phyloP scores from a whole-genome alignment of 2,797 vertebrate species.

The Chromis chromis region DNA sequence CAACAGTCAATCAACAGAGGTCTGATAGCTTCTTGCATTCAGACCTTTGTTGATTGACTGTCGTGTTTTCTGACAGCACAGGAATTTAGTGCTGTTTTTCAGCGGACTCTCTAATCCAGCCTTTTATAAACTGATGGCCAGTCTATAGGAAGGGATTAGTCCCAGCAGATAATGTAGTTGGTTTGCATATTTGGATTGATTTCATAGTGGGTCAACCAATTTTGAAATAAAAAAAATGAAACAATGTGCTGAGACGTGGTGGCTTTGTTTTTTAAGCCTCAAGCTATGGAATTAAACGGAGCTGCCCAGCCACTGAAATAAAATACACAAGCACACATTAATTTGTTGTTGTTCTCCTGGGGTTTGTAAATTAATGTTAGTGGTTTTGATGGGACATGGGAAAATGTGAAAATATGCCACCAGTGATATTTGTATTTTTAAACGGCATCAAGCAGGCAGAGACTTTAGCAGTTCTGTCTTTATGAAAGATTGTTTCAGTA shows the following conservation, averaged over 20 bases:
- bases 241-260: background rate
- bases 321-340: background rate
- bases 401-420: background rate
- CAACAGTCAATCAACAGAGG: too few species aligned
- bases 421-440: background rate
- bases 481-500: background rate
- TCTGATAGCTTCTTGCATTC: too few species aligned
- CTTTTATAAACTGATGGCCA: constrained; percentile 46
- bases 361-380: constrained; percentile 23
- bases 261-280: background rate
- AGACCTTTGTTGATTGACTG: background rate
- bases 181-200: constrained; percentile 48
- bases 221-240: constrained; percentile 7
- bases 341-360: background rate
- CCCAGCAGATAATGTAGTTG: constrained; percentile 39
- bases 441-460: background rate
- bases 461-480: background rate
- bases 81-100: constrained; percentile 33
- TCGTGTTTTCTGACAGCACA: constrained; percentile 10
- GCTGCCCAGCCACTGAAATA: background rate
- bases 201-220: constrained; percentile 12
- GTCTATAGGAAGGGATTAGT: constrained; percentile 52
- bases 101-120: constrained; percentile 46
- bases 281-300: constrained; percentile 5
- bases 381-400: background rate